Evolutionary conservation across 2,888 invertebrate genomes (phyloP).

Genomic region (Oeneis ivallda): DNA sequence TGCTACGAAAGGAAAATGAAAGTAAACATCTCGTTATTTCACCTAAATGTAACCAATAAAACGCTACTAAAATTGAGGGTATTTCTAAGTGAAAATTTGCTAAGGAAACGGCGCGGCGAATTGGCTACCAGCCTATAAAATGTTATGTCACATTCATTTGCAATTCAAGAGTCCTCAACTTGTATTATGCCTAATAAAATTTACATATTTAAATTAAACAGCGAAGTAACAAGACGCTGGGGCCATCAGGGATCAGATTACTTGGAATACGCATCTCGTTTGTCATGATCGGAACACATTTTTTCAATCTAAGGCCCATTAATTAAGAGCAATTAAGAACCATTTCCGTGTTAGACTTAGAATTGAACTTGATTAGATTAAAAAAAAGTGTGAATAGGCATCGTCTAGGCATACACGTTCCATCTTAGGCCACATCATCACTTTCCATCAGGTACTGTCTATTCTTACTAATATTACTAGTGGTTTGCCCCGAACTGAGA

Average conservation of each 20-base stretch:
- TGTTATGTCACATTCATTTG: slow-evolving; percentile 80
- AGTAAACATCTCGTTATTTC: slow-evolving; percentile 46
- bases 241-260: slow-evolving; percentile 68
- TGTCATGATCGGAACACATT: slow-evolving; percentile 27
- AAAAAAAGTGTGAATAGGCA: too few relatives aligned
- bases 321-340: slow-evolving; percentile 13
- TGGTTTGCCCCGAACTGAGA: too few relatives aligned
- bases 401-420: too few relatives aligned
- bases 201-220: slow-evolving; percentile 82
- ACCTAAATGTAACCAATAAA: slow-evolving; percentile 49
- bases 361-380: neutral
- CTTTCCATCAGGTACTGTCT: too few relatives aligned
- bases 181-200: slow-evolving; percentile 81
- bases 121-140: slow-evolving; percentile 80
- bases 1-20: slow-evolving; percentile 33
- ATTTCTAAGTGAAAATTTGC: slow-evolving; percentile 76
- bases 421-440: too few relatives aligned
- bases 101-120: slow-evolving; percentile 74
- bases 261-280: slow-evolving; percentile 48
- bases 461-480: too few relatives aligned
- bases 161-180: slow-evolving; percentile 79
- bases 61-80: slow-evolving; percentile 58
- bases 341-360: neutral
- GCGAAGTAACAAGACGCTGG: slow-evolving; percentile 78
- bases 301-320: slow-evolving; percentile 32